Evolutionary conservation across 2,113 vertebrate species (phyloP), one percentile per base, ranked within the genome.

Genomic region (Pipra filicauda): DNA sequence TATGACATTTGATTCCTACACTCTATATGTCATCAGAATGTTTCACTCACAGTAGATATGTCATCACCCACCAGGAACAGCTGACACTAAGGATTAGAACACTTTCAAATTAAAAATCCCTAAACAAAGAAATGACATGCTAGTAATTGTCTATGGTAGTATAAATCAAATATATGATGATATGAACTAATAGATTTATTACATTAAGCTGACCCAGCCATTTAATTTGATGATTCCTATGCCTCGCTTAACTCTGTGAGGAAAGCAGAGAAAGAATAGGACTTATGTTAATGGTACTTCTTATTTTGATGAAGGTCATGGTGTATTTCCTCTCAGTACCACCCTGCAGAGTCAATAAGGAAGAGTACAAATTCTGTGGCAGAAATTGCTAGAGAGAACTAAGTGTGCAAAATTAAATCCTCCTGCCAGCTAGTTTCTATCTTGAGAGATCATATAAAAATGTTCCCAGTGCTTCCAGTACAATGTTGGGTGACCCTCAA

Each of bases 31-130:
- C 97, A 97, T 96, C 90, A 96, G 92, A 95, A 96, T 96, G 93
- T 95, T 97, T 96, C 89, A 85, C 95, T 97, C 92, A 84, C 95
- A 97, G 96, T 95, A 97, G 95, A 97, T 97, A 96, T 97, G 95
- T 96, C 96, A 97, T 96, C 95, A 95, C 93, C 94, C 95, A 97
- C 96, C 94, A 97, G 93, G 92, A 97, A 97, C 96, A 97, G 96
- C 93, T 97, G 97, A 97, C 96, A 96, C 85, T 90, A 95, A 97
- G 96, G 96, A 97, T 97, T 96, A 97, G 96, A 96, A 94, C 93
- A 95, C 97, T 97, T 97, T 88, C 94, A 97, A 85, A 97, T 97
- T 97, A 97, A 97, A 96, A 96, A 96, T 95, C 92, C 91, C 94
- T 96, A 96, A 97, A 97, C 97, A 97, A 96, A 96, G 96, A 96